Percentiles rank a stretch among this genome's conserved stretches.
These are phyloP conservation scores for Platichthys flesus DNA, from an alignment of 2,113 vertebrate genomes.

Conservation along the genomic window DNA sequence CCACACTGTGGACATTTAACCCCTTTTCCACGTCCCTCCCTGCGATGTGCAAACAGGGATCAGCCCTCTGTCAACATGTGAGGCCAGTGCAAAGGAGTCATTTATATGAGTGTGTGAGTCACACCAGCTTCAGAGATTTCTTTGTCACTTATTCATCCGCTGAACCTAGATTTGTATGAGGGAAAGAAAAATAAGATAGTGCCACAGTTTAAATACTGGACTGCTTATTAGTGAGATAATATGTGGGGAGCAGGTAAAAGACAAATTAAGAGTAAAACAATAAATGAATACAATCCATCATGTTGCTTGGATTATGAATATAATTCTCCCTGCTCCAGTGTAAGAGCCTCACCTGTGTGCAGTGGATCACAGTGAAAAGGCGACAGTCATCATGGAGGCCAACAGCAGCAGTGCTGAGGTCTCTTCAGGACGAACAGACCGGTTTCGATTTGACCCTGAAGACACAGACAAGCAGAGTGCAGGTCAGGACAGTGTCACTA, in stretches of 20 bases:
- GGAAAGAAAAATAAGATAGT: neutral
- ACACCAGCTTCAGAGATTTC: neutral
- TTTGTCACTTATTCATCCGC: too few species aligned
- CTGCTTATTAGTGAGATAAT: neutral
- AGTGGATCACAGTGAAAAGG: constrained; percentile 15
- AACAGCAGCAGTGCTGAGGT: constrained; percentile 31
- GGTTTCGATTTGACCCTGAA: neutral
- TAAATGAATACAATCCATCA: neutral
- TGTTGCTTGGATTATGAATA: neutral
- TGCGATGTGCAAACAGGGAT: neutral
- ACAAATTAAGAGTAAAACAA: neutral
- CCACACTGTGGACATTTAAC: neutral
- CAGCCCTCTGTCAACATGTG: too few species aligned
- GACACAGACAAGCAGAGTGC: neutral
- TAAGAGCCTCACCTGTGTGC: constrained; percentile 10
- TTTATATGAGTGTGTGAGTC: constrained; percentile 3
- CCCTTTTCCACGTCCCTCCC: neutral
- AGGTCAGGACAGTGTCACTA: neutral
- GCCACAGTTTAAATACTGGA: neutral
- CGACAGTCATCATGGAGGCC: neutral
- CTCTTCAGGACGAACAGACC: constrained; percentile 6
- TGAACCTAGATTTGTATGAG: neutral
- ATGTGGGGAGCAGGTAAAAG: neutral
- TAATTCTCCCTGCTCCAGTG: neutral
- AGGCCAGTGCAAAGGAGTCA: too few species aligned